Conservation (phyloP, 92 coral and sea anemone genomes). For the Epizoanthus fatuus region DNA sequence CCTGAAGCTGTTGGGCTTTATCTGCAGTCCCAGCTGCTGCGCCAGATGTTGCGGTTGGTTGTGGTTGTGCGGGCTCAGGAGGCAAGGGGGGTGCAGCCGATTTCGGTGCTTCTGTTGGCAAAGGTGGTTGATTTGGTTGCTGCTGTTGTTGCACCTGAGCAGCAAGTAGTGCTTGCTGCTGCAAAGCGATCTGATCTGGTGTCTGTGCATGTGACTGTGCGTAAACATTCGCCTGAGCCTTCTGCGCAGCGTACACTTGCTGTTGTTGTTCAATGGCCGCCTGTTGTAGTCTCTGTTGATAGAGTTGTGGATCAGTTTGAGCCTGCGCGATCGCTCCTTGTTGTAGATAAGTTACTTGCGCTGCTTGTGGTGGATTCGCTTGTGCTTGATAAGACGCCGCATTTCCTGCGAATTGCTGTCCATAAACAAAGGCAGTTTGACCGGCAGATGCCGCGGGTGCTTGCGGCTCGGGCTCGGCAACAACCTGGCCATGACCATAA, state of each 20-base stretch:
- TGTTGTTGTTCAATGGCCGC: slow-evolving; percentile 6
- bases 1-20: slow-evolving; percentile 43
- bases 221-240: background rate
- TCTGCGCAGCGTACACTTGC: slow-evolving; percentile 5
- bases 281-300: slow-evolving; percentile 4
- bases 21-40: slow-evolving; percentile 6
- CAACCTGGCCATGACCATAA: slow-evolving; percentile 62
- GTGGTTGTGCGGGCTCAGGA: slow-evolving; percentile 50
- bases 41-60: slow-evolving; percentile 41
- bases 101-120: slow-evolving; percentile 42
- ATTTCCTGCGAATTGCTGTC: slow-evolving; percentile 35
- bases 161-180: slow-evolving; percentile 23
- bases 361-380: slow-evolving; percentile 44
- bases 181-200: slow-evolving; percentile 21
- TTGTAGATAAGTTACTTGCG: slow-evolving; percentile 49
- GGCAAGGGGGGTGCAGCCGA: slow-evolving; percentile 60
- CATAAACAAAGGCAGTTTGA: slow-evolving; percentile 25
- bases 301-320: slow-evolving; percentile 40
- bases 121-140: slow-evolving; percentile 49
- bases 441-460: background rate
- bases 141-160: slow-evolving; percentile 48
- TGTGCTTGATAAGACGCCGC: slow-evolving; percentile 48
- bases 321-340: slow-evolving; percentile 46
- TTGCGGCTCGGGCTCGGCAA: slow-evolving; percentile 50
- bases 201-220: background rate